These are phyloP conservation scores for Euproctis similis DNA, from an alignment of 2,888 invertebrate species.

Conservation along the genomic window DNA sequence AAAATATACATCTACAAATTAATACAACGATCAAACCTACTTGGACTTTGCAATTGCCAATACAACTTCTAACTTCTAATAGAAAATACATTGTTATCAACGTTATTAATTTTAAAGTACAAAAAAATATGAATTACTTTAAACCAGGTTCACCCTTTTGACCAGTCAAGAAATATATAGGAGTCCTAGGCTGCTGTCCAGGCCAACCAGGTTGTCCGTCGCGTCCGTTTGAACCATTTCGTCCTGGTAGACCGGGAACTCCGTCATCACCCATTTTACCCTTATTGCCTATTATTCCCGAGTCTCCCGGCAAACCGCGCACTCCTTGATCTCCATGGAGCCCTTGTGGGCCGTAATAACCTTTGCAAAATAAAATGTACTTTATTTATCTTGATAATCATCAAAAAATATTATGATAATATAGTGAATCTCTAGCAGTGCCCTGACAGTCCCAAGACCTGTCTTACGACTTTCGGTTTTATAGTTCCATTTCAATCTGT, in stretches of 20 bases:
- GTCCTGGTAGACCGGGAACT: conserved; percentile 60
- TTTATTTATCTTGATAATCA: too few species aligned
- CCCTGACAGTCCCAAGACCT: too few species aligned
- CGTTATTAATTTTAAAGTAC: too few species aligned
- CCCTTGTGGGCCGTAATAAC: conserved; percentile 63
- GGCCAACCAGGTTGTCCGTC: conserved; percentile 71
- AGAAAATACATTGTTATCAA: too few species aligned
- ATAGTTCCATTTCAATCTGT: too few species aligned
- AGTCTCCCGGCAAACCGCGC: conserved; percentile 36
- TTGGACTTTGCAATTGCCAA: too few species aligned
- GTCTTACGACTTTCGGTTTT: too few species aligned
- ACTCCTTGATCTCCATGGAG: conserved; percentile 53
- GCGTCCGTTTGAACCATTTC: conserved; percentile 63
- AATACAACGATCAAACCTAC: too few species aligned
- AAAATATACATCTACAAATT: too few species aligned
- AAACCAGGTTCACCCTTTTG: conserved; percentile 64
- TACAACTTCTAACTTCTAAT: too few species aligned
- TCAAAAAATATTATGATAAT: too few species aligned
- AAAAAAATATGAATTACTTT: conserved; percentile 29
- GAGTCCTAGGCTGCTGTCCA: conserved; percentile 60
- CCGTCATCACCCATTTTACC: conserved; percentile 64
- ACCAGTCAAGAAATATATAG: conserved; percentile 51
- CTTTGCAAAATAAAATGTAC: conserved; percentile 29
- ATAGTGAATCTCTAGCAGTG: too few species aligned
- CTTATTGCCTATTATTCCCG: conserved; percentile 48